These are phyloP conservation scores for Phoeniculus purpureus DNA, from an alignment of 2,797 vertebrate species.

Conservation along the genomic window DNA sequence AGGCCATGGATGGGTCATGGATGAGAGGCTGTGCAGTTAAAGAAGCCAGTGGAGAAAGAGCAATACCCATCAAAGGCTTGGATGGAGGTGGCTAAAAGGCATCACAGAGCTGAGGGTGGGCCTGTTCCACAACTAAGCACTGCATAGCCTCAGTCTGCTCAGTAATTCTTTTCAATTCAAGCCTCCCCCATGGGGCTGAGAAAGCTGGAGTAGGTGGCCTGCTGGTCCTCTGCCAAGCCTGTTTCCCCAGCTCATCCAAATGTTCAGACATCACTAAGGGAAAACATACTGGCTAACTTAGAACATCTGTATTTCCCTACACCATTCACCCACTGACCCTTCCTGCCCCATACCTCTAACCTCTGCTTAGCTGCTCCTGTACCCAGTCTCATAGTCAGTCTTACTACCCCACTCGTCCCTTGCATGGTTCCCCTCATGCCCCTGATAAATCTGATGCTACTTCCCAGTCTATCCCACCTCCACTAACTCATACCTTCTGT, in stretches of 20 bases:
- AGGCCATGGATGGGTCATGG: background rate
- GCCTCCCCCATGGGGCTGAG: slow-evolving; percentile 17
- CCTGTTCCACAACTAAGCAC: slow-evolving; percentile 54
- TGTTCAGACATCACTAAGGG: background rate
- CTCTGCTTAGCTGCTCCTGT: background rate
- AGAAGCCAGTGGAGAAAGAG: slow-evolving; percentile 5
- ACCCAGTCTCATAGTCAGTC: background rate
- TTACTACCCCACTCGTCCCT: background rate
- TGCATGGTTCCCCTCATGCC: background rate
- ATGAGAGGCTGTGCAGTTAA: slow-evolving; percentile 1
- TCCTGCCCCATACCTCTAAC: background rate
- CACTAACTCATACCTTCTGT: slow-evolving; percentile 54
- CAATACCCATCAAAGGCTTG: slow-evolving; percentile 45
- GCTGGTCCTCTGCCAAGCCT: slow-evolving; percentile 44
- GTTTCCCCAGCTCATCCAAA: slow-evolving; percentile 39
- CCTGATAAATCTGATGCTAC: background rate
- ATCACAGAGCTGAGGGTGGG: slow-evolving; percentile 57
- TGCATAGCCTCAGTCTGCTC: slow-evolving; percentile 44
- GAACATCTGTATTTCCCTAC: background rate
- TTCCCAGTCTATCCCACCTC: background rate
- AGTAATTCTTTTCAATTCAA: slow-evolving; percentile 55
- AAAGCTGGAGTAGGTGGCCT: slow-evolving; percentile 63
- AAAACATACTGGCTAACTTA: slow-evolving; percentile 30
- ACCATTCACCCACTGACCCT: background rate
- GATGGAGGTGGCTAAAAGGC: slow-evolving; percentile 50